A percentile compares a stretch with the other conserved stretches of the same genome.
These are phyloP conservation scores for Trachelus iudaicus DNA, from an alignment of 2,888 invertebrate species.

Conservation along the genomic window DNA sequence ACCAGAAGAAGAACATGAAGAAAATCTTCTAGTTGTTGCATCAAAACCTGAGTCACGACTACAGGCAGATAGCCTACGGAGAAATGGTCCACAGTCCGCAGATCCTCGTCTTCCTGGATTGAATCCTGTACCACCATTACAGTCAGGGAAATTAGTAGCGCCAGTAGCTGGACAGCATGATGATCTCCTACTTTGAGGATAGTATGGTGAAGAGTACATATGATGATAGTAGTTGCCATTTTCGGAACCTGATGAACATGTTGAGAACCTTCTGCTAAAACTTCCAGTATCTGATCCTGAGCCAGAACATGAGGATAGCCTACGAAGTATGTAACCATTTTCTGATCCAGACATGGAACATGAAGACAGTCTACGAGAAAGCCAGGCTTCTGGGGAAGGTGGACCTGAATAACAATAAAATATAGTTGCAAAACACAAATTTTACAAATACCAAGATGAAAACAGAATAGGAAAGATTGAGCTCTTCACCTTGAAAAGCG, in stretches of 20 bases:
- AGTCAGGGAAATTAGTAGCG: slow-evolving; percentile 53
- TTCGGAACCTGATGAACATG: slow-evolving; percentile 57
- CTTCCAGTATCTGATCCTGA: slow-evolving; percentile 51
- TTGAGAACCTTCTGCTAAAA: slow-evolving; percentile 52
- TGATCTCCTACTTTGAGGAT: slow-evolving; percentile 49
- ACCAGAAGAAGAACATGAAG: slow-evolving; percentile 60
- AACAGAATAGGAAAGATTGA: background rate
- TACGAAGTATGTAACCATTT: slow-evolving; percentile 65
- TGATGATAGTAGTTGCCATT: slow-evolving; percentile 43
- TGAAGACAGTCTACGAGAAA: slow-evolving; percentile 75
- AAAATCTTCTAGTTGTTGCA: slow-evolving; percentile 40
- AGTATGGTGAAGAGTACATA: slow-evolving; percentile 45
- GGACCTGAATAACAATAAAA: slow-evolving; percentile 69
- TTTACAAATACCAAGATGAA: background rate
- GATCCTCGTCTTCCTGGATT: slow-evolving; percentile 52
- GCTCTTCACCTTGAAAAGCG: slow-evolving; percentile 46
- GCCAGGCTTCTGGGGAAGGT: slow-evolving; percentile 74
- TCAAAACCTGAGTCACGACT: slow-evolving; percentile 57
- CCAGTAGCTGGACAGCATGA: slow-evolving; percentile 55
- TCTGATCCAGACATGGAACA: slow-evolving; percentile 74
- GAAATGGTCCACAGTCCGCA: slow-evolving; percentile 53
- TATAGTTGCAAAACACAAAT: background rate
- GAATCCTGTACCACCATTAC: slow-evolving; percentile 62
- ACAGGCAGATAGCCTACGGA: slow-evolving; percentile 53
- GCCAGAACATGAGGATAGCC: slow-evolving; percentile 68